A percentile compares a stretch with the other conserved stretches of the same genome.
Conservation (phyloP, 2,888 invertebrate genomes). For the Macaria notata region DNA sequence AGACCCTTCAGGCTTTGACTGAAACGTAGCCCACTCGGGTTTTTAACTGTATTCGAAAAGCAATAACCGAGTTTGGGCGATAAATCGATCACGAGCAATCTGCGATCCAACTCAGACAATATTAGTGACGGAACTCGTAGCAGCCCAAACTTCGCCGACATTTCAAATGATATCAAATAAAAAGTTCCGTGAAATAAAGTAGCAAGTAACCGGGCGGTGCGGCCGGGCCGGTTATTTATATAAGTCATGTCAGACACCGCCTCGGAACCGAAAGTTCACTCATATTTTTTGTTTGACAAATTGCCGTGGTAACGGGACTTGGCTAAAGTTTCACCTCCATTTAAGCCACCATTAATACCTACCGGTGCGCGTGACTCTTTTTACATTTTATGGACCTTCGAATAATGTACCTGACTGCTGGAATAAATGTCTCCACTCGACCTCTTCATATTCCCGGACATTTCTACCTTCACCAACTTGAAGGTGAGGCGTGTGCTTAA, state of each 20-base stretch:
- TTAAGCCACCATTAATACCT: conserved; percentile 70
- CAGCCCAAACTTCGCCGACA: conserved; percentile 36
- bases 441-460: conserved; percentile 18
- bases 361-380: conserved; percentile 56
- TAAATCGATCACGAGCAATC: conserved; percentile 5
- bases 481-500: background rate
- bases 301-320: conserved; percentile 75
- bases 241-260: conserved; percentile 71
- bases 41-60: conserved; percentile 7
- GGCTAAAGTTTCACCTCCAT: conserved; percentile 75
- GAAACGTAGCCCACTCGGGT: background rate
- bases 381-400: conserved; percentile 49
- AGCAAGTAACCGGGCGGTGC: conserved; percentile 50
- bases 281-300: conserved; percentile 80
- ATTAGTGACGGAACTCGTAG: conserved; percentile 29
- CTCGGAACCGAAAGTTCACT: conserved; percentile 68
- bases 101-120: conserved; percentile 13
- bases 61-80: conserved; percentile 10
- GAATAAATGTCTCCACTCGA: conserved; percentile 20
- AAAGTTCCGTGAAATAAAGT: conserved; percentile 52
- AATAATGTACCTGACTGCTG: conserved; percentile 29
- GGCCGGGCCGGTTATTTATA: conserved; percentile 65
- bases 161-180: conserved; percentile 45
- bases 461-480: conserved; percentile 6
- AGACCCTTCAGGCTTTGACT: conserved; percentile 6